These are phyloP conservation scores for Diplodus puntazzo DNA, from an alignment of 2,797 vertebrate species.

Conservation along the genomic window DNA sequence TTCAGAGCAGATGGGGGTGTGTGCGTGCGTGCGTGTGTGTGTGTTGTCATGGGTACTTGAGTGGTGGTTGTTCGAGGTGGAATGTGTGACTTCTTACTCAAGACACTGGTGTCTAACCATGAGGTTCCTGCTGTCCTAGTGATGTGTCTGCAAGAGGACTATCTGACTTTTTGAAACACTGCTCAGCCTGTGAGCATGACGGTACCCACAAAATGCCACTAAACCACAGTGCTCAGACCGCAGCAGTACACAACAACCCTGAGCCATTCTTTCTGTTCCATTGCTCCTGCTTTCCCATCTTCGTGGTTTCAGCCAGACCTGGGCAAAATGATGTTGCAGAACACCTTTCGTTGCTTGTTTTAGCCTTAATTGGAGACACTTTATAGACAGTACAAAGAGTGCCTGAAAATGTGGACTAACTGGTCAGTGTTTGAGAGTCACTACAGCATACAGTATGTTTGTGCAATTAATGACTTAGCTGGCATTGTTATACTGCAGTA, in stretches of 20 bases:
- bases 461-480: conserved; percentile 15
- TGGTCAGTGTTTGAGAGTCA: conserved; percentile 26
- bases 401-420: conserved; percentile 23
- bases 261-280: conserved; percentile 44
- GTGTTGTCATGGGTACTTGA: background rate
- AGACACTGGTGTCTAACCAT: background rate
- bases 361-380: conserved; percentile 24
- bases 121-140: background rate
- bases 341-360: conserved; percentile 23
- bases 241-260: conserved; percentile 17
- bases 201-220: conserved; percentile 37
- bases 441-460: conserved; percentile 6
- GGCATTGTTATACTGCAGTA: conserved; percentile 9
- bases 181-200: conserved; percentile 13
- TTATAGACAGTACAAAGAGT: conserved; percentile 16
- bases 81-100: background rate
- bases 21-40: background rate
- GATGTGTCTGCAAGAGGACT: conserved; percentile 18
- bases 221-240: conserved; percentile 19
- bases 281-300: conserved; percentile 30
- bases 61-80: background rate
- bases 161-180: background rate
- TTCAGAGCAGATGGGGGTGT: background rate
- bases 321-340: conserved; percentile 10
- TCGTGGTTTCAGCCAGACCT: conserved; percentile 42